Evolutionary conservation across 2,797 vertebrate genomes (phyloP).

Genomic region (Dendrocincla tyrannina): DNA sequence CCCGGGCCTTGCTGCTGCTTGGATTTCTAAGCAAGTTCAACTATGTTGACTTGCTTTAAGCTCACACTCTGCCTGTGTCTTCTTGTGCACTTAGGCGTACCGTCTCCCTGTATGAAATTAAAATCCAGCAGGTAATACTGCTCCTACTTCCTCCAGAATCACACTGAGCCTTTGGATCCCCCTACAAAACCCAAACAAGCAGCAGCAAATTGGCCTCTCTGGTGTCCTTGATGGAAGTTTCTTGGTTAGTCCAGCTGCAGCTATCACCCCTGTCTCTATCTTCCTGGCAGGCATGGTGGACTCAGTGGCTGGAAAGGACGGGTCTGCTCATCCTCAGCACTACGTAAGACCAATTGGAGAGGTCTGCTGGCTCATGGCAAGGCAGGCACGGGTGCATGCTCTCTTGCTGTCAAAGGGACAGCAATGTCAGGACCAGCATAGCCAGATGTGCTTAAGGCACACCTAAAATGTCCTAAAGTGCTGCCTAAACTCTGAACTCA

Average conservation of each 20-base stretch:
- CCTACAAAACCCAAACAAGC: background rate
- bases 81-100: rapidly evolving
- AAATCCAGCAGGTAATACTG: background rate
- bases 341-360: rapidly evolving
- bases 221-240: background rate
- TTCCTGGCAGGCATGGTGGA: background rate
- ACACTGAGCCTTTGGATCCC: background rate
- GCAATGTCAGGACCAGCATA: rapidly evolving
- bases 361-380: background rate
- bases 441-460: background rate
- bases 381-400: background rate
- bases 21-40: background rate
- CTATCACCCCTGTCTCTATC: background rate
- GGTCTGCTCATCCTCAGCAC: background rate
- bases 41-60: background rate
- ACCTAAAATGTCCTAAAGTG: background rate
- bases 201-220: background rate
- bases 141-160: background rate
- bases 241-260: background rate
- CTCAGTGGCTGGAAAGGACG: background rate
- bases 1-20: background rate
- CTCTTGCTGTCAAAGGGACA: background rate
- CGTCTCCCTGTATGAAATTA: background rate
- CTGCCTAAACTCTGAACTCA: background rate
- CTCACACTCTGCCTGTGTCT: background rate